Conservation (phyloP, 2,113 vertebrate genomes). For the Tonatia bakeri region DNA sequence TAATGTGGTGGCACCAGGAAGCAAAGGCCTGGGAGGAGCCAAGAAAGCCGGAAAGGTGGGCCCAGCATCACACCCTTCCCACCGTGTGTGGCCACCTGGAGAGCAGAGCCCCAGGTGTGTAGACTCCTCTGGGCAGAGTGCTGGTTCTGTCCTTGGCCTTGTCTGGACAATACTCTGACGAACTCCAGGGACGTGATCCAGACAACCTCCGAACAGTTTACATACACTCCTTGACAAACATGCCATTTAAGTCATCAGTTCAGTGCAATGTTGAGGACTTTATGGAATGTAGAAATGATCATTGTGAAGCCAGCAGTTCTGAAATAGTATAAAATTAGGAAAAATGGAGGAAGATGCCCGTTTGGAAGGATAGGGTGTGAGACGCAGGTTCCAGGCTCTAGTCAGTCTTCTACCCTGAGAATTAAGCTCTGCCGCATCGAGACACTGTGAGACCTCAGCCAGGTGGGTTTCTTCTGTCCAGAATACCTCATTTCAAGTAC, state of each 20-base stretch:
- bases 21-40: background rate
- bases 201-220: background rate
- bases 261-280: background rate
- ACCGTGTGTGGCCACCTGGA: accelerated
- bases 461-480: background rate
- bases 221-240: background rate
- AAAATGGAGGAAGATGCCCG: background rate
- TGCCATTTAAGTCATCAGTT: background rate
- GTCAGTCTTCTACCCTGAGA: background rate
- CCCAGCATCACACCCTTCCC: accelerated
- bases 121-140: background rate
- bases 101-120: background rate
- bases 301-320: background rate
- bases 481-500: background rate
- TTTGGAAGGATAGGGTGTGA: background rate
- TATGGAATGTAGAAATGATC: background rate
- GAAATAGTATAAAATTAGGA: background rate
- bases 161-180: too few species aligned
- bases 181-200: background rate
- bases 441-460: background rate
- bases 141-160: background rate
- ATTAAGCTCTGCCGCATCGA: background rate
- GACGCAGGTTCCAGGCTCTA: background rate
- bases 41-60: background rate
- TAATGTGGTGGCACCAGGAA: background rate